Evolutionary conservation across 1,140 invertebrate species (phyloP), one percentile per base, ranked within the genome.

Genomic region (Sminthurides bifidus): DNA sequence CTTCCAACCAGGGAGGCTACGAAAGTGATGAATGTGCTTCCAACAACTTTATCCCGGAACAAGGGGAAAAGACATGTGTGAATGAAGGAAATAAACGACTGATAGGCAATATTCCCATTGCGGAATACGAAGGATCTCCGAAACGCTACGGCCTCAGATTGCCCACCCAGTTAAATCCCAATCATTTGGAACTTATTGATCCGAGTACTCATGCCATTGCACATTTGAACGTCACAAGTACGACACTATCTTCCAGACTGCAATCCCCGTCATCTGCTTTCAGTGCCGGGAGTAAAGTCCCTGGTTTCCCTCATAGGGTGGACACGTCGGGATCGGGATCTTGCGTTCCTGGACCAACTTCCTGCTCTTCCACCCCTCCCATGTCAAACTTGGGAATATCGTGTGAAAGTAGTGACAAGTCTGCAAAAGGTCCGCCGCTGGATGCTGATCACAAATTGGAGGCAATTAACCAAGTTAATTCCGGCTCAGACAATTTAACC

Each of bases 101-200:
- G 46, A 92, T 92, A 69, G 89, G 88, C 23, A 85, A 83, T 72
- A 72, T 91, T 61, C 85, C 86, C 14, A 90, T 91, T 65, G 85
- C 86, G 31, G 86, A 92, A 64, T 93, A 93, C 70, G 88, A 91
- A 60, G 88, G 87, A 21, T 92, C 88, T 33, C 90, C 89, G 3
- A 76, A 87, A 60, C 77, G 89, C 59, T 92, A 61, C 68, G 70
- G 59, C 66, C 66, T 56, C 70, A 69, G 64, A 66, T 61, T 51
- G 23, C 43, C 63, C 33, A 55, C 64, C 43, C 44, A 65, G 2
- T 52, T 65, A 35, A 65, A 67, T 33, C 63, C 51, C 15, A 58
- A 60, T 43, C 57, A 63, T 52, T 55, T 63, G 17, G 58, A 63
- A 52, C 37, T 63, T 30, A 56, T 63, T 6, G 61, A 63, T 41